Percentiles rank a stretch among this genome's conserved stretches.
Conservation (phyloP, 1,140 invertebrate species). For the Sarcophaga peregrina region DNA sequence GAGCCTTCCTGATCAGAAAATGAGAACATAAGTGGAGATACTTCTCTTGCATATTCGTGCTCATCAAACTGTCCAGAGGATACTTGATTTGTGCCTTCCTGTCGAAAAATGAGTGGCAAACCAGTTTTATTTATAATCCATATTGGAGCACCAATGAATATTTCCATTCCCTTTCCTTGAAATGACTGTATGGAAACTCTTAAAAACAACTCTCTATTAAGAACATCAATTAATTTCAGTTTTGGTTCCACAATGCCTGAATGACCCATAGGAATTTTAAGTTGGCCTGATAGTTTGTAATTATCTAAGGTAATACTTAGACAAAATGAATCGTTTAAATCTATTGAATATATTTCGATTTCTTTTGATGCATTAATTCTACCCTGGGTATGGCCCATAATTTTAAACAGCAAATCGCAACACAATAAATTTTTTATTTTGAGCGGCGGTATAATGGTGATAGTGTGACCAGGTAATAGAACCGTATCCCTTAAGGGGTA, state of each 20-base stretch:
- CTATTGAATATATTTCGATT: slow-evolving; percentile 70
- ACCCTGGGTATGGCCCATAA: slow-evolving; percentile 68
- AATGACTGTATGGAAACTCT: slow-evolving; percentile 71
- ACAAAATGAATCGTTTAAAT: slow-evolving; percentile 77
- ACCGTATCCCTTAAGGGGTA: slow-evolving; percentile 76
- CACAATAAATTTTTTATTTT: slow-evolving; percentile 83
- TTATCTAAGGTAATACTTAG: slow-evolving; percentile 84
- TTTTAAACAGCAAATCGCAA: slow-evolving; percentile 76
- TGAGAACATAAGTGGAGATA: slow-evolving; percentile 93
- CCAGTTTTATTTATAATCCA: slow-evolving; percentile 98
- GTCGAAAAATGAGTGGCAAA: slow-evolving; percentile 91
- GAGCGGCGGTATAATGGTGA: slow-evolving; percentile 85
- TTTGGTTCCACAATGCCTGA: slow-evolving; percentile 66
- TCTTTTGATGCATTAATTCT: slow-evolving; percentile 71
- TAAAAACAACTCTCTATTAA: slow-evolving; percentile 79
- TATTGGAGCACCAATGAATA: slow-evolving; percentile 86
- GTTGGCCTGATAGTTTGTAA: slow-evolving; percentile 77
- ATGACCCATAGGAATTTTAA: slow-evolving; percentile 69
- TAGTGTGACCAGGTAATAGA: slow-evolving; percentile 83
- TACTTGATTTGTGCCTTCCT: slow-evolving; percentile 83
- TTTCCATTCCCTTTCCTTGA: slow-evolving; percentile 71
- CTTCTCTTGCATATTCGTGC: slow-evolving; percentile 92
- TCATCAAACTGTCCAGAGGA: slow-evolving; percentile 94
- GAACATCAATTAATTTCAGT: slow-evolving; percentile 77
- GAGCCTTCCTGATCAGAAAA: slow-evolving; percentile 89